Evolutionary conservation across 2,888 invertebrate species (phyloP).

Genomic region (Tiphia femorata): DNA sequence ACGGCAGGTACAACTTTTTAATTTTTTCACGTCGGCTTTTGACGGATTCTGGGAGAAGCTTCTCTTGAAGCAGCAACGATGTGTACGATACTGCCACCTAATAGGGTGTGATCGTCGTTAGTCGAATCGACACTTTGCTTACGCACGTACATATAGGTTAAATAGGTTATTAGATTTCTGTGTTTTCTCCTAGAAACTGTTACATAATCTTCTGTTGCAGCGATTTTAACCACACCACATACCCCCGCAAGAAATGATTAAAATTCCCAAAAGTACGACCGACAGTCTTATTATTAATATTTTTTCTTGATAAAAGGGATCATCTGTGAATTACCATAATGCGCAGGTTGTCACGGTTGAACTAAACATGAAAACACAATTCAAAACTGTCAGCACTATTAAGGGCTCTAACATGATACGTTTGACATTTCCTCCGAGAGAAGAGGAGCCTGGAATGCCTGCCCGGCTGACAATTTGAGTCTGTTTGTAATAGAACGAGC

Average conservation of each 20-base stretch:
- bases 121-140: no score
- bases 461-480: no score
- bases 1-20: constrained; percentile 14
- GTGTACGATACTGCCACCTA: constrained; percentile 50
- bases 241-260: no score
- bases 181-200: no score
- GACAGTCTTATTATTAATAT: background rate
- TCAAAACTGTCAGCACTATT: constrained; percentile 51
- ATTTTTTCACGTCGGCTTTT: constrained; percentile 16
- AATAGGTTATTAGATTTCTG: no score
- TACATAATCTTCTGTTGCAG: no score
- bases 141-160: no score
- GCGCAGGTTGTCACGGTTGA: constrained; percentile 55
- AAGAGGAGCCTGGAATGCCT: constrained; percentile 12
- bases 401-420: constrained; percentile 50
- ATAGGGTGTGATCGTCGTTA: no score
- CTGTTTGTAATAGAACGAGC: no score
- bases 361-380: constrained; percentile 55
- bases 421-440: no score
- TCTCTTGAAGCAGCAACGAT: constrained; percentile 32
- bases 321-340: constrained; percentile 42
- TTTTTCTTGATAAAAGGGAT: background rate
- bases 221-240: no score
- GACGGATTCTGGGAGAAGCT: constrained; percentile 1
- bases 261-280: background rate